These are phyloP conservation scores for Gorilla gorilla DNA, from an alignment of 2,113 vertebrate species.

Conservation along the genomic window DNA sequence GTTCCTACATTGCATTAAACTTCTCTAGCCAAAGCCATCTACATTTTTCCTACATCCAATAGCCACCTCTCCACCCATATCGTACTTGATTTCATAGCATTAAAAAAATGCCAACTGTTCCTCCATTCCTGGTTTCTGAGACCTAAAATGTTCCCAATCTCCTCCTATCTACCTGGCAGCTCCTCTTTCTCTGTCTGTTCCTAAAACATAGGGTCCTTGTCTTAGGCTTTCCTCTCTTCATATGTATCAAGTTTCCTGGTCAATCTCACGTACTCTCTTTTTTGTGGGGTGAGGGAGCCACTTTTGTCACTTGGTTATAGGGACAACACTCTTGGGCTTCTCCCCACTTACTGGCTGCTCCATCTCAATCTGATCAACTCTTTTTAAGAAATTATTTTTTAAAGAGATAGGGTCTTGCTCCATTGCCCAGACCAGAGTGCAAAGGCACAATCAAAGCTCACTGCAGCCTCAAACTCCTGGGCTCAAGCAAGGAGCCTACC, in stretches of 20 bases:
- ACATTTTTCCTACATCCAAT: not conserved
- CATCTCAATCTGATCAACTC: not conserved
- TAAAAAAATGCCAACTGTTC: not conserved
- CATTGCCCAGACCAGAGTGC: not conserved
- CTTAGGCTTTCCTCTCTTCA: not conserved
- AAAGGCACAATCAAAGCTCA: not conserved
- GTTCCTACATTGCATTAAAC: not conserved
- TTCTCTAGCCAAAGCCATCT: not conserved
- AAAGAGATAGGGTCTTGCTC: not conserved
- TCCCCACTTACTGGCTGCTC: not conserved
- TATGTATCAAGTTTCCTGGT: not conserved
- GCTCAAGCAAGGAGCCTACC: not conserved
- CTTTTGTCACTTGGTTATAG: not conserved
- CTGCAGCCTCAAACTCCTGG: not conserved
- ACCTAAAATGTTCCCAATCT: not conserved
- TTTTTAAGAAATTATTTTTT: not conserved
- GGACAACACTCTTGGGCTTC: not conserved
- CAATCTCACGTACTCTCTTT: not conserved
- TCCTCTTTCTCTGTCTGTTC: not conserved
- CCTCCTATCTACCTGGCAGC: not conserved
- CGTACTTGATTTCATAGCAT: not conserved
- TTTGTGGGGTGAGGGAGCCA: not conserved
- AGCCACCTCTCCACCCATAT: not conserved
- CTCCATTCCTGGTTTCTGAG: not conserved
- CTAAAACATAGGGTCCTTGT: not conserved